phyloP scores from a whole-genome alignment of 2,113 vertebrate genomes.

The Hydrolagus affinis region DNA sequence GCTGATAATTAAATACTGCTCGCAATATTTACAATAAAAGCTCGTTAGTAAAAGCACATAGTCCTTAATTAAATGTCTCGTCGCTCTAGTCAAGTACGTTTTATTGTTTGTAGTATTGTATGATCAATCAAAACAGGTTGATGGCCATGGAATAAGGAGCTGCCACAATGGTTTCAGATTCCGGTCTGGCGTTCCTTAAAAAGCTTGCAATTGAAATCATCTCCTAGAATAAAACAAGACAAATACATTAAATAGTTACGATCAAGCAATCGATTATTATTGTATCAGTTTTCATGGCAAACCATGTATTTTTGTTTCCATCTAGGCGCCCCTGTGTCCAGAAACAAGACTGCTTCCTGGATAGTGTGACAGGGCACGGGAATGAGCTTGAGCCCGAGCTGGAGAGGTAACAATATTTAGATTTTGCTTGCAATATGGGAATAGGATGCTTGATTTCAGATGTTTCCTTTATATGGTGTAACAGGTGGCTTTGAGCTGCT shows the following conservation, averaged over 20 bases:
- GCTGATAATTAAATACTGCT: constrained; percentile 19
- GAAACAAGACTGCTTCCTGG: background rate
- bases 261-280: background rate
- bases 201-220: constrained; percentile 14
- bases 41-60: constrained; percentile 31
- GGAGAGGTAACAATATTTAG: constrained; percentile 13
- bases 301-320: background rate
- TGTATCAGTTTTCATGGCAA: background rate
- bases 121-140: constrained; percentile 31
- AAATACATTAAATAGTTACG: background rate
- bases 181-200: constrained; percentile 20
- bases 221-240: constrained; percentile 24
- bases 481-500: constrained; percentile 25
- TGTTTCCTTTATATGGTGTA: background rate
- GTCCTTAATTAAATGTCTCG: constrained; percentile 28
- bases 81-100: constrained; percentile 26
- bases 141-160: constrained; percentile 3
- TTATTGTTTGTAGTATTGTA: constrained; percentile 22
- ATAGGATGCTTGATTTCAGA: background rate
- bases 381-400: background rate
- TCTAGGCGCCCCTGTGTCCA: background rate
- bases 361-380: background rate
- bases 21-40: constrained; percentile 30
- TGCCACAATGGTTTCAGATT: constrained; percentile 19
- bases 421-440: background rate